Percentiles rank a stretch among this genome's conserved stretches.
phyloP scores from a whole-genome alignment of 2,888 invertebrate genomes.

The Brenthis hecate region DNA sequence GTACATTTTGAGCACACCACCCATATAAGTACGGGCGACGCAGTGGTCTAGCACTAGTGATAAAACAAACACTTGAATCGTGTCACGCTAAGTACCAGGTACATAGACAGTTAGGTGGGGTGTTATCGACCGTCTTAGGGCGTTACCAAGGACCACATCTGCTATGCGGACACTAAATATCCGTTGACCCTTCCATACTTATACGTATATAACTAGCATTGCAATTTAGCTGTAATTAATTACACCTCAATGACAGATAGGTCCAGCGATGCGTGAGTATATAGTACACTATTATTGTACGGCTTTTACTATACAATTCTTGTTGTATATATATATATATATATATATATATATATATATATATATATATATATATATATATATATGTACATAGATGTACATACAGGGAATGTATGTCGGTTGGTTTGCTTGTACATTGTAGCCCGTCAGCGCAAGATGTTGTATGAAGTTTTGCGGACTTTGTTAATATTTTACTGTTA shows the following conservation, averaged over 20 bases:
- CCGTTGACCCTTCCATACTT: slow-evolving; percentile 74
- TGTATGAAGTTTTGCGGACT: no score
- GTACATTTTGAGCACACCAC: background rate
- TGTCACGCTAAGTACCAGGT: slow-evolving; percentile 69
- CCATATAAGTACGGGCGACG: background rate
- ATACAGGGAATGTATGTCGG: no score
- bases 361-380: no score
- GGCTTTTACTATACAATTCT: background rate
- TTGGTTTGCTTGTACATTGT: no score
- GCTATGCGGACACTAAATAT: slow-evolving; percentile 80
- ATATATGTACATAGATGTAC: no score
- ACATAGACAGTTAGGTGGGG: slow-evolving; percentile 75
- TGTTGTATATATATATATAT: slow-evolving; percentile 16
- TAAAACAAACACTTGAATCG: slow-evolving; percentile 32
- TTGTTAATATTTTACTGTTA: no score
- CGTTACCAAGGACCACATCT: slow-evolving; percentile 79
- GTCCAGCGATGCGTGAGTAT: slow-evolving; percentile 59
- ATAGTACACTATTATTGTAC: slow-evolving; percentile 41
- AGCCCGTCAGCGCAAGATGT: no score
- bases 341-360: no score
- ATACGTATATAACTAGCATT: slow-evolving; percentile 54
- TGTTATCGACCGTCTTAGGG: slow-evolving; percentile 82
- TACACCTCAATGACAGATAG: slow-evolving; percentile 77
- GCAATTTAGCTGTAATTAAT: slow-evolving; percentile 78
- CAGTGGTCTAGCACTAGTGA: slow-evolving; percentile 12